phyloP scores from a whole-genome alignment of 2,797 vertebrate genomes.

The Kryptolebias ocellatus region DNA sequence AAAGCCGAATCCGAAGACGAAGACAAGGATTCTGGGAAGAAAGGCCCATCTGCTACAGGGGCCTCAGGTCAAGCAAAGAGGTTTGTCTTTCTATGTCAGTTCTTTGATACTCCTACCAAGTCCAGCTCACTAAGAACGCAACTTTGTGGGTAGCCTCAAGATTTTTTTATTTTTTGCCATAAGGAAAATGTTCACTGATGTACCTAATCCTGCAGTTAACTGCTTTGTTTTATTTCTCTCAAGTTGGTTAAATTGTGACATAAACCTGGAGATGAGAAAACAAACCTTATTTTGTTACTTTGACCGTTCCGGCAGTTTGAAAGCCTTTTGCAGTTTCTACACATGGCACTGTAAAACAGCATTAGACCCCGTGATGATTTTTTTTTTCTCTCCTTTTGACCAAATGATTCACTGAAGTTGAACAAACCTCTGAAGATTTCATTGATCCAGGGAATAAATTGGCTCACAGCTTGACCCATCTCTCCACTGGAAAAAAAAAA shows the following conservation, averaged over 20 bases:
- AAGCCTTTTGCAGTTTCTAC: constrained; percentile 84
- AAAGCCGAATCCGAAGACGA: constrained; percentile 98
- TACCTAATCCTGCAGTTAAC: constrained; percentile 93
- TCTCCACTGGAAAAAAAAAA: constrained; percentile 89
- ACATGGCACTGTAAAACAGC: constrained; percentile 87
- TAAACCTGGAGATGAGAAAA: constrained; percentile 80
- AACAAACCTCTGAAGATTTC: constrained; percentile 96
- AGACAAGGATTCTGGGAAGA: constrained; percentile 99
- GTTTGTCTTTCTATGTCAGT: constrained; percentile 99
- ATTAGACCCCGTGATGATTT: constrained; percentile 91
- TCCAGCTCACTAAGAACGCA: constrained; percentile 98
- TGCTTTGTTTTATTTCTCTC: constrained; percentile 82
- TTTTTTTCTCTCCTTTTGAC: constrained; percentile 79
- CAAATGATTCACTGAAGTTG: constrained; percentile 93
- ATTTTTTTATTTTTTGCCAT: constrained; percentile 85
- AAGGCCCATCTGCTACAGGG: constrained; percentile 98
- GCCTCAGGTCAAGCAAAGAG: constrained; percentile 99
- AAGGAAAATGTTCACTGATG: constrained; percentile 86
- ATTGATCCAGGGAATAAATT: constrained; percentile 98
- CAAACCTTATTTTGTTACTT: constrained; percentile 90
- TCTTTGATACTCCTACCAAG: constrained; percentile 97
- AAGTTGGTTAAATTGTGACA: constrained; percentile 88
- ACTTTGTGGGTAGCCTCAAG: constrained; percentile 99
- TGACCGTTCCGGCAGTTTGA: constrained; percentile 89
- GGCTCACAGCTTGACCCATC: constrained; percentile 95